Conservation (phyloP, 2,888 invertebrate species). For the Mellilla xanthometata region DNA sequence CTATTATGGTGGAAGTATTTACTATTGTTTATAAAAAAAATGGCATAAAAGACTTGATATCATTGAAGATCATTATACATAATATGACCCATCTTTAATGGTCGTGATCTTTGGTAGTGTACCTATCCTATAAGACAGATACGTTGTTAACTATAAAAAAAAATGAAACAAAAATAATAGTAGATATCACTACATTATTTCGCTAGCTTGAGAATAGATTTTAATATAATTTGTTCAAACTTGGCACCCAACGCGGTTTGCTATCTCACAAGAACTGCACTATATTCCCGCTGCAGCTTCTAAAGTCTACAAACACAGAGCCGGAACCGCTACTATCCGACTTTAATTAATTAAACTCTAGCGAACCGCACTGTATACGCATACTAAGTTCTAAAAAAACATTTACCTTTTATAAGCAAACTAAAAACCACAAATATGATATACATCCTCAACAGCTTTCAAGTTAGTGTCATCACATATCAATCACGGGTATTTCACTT, state of each 20-base stretch:
- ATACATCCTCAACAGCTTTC: slow-evolving; percentile 68
- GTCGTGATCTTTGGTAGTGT: too few species aligned
- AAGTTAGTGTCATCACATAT: slow-evolving; percentile 65
- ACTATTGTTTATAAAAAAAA: too few species aligned
- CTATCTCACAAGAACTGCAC: background rate
- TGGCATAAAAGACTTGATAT: too few species aligned
- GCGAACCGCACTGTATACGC: background rate
- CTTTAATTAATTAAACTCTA: slow-evolving; percentile 4
- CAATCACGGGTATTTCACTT: slow-evolving; percentile 18
- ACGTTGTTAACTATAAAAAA: too few species aligned
- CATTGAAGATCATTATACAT: too few species aligned
- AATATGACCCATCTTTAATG: too few species aligned
- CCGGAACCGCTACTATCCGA: background rate
- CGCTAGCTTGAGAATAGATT: too few species aligned
- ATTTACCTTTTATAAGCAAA: slow-evolving; percentile 72
- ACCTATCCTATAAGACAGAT: too few species aligned
- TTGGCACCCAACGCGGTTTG: slow-evolving; percentile 36
- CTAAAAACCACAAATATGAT: slow-evolving; percentile 64
- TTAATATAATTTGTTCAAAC: background rate
- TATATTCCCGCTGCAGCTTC: background rate
- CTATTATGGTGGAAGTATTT: too few species aligned
- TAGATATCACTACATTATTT: too few species aligned
- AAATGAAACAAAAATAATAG: too few species aligned
- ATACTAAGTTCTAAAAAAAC: background rate
- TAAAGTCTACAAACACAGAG: background rate